Evolutionary conservation across 2,888 invertebrate genomes (phyloP), one percentile per base, ranked within the genome.

Genomic region (Dyspetes luteomarginatus): DNA sequence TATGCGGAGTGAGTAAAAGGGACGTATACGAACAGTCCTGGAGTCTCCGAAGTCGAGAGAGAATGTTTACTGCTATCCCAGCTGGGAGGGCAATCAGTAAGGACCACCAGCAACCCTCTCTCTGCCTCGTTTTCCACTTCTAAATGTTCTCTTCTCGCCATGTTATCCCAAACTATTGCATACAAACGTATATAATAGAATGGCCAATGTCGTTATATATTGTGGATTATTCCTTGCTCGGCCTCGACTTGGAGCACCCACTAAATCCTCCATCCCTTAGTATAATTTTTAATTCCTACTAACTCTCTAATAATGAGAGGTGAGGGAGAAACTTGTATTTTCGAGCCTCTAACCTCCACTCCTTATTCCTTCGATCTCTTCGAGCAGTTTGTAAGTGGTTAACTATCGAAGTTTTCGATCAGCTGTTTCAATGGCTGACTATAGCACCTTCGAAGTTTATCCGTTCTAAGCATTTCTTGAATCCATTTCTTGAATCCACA

Each of bases 41-140:
- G 48, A 48, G 48, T 15, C 48, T n/a, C 48, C 17, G 5, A 17
- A 17, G 48, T 17, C 19, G 48, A 12, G 36, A 88, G 88, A 88
- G 89, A 89, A 90, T 91, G 90, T 91, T 91, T 91, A 91, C 91
- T 89, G 89, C 90, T 89, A 86, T 86, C 87, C 90, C 90, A 91
- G 89, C 90, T 90, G 90, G 88, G 74, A 84, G 87, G 89, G 89
- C 90, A 90, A 91, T 91, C 91, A 87, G 90, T 90, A 88, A 85
- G 84, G 85, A 82, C 87, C 81, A 81, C 78, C 67, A 41, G 48
- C 81, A 82, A 69, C 83, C 65, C 81, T 56, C 82, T 41, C 71
- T 45, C 74, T 41, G 45, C 65, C 45, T 58, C 45, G 30, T 50
- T 62, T 55, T 78, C 72, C 71, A 82, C 74, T 76, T 62, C 62